Evolutionary conservation across 2,888 invertebrate genomes (phyloP).

Genomic region (Hirtodrosophila alboralis): DNA sequence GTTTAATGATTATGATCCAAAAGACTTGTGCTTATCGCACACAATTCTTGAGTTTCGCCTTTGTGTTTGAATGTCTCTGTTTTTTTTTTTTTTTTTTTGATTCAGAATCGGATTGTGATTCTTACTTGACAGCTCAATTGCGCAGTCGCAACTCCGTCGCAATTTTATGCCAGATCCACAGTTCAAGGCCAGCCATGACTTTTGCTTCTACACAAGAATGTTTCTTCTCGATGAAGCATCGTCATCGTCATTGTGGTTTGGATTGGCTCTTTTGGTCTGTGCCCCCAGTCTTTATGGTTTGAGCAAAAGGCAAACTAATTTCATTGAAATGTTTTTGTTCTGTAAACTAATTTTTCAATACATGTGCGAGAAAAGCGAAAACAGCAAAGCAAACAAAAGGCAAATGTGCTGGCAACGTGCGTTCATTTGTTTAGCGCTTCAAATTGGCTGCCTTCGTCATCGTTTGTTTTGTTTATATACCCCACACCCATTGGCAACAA

Average conservation of each 20-base stretch:
- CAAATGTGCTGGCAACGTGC: slow-evolving; percentile 45
- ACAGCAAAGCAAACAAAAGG: slow-evolving; percentile 45
- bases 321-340: slow-evolving; percentile 61
- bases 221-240: slow-evolving; percentile 2
- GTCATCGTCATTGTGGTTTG: neutral
- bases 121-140: slow-evolving; percentile 61
- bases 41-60: neutral
- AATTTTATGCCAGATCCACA: slow-evolving; percentile 10
- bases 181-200: slow-evolving; percentile 56
- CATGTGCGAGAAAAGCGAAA: slow-evolving; percentile 30
- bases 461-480: slow-evolving; percentile 36
- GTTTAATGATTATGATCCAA: slow-evolving; percentile 16
- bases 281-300: slow-evolving; percentile 17
- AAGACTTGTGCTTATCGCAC: too few species aligned
- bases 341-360: slow-evolving; percentile 59
- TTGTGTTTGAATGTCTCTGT: neutral
- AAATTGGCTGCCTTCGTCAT: slow-evolving; percentile 53
- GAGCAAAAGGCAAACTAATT: slow-evolving; percentile 59
- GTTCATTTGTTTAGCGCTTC: slow-evolving; percentile 58
- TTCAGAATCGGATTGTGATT: slow-evolving; percentile 8
- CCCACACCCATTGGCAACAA: slow-evolving; percentile 1
- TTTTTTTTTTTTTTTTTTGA: slow-evolving; percentile 12
- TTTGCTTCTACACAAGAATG: slow-evolving; percentile 17
- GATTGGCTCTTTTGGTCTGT: slow-evolving; percentile 2
- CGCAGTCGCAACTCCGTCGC: slow-evolving; percentile 56